Base-by-base conservation (phyloP, 2,113 vertebrate genomes). In the Istiophorus platypterus region DNA sequence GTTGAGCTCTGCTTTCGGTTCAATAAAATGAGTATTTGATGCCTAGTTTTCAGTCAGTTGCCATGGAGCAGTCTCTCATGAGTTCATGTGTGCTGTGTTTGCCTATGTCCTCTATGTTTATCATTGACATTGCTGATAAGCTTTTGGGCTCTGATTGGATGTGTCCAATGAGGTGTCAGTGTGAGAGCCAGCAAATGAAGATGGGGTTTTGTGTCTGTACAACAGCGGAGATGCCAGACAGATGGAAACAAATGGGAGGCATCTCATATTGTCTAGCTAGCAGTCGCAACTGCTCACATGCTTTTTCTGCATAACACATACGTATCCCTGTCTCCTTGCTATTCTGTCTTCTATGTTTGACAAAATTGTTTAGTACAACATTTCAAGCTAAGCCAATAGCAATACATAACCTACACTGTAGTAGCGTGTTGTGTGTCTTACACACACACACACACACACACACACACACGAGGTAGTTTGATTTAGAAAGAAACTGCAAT, bases 241-340 rank as follows among this genome's bases (percentile, higher is more conserved):
- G 78, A 91, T 92, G 80, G 83, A 92, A 89, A 92, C 82, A 82
- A 92, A 94, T 92, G 81, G 72, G 71, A 83, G 83, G 54, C 27
- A 73, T 89, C 63, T 85, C 61, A 62, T 66, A 59, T 82, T 85
- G 82, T 86, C 81, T 78, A 26, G 45, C 82, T 45, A 61, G 49
- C 71, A 72, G 63, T 82, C 61, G 61, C 69, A 74, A 49, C 42
- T 12, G 0, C 51, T 66, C 59, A 13, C 26, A 24, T 47, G 47
- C 39, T 72, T 65, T 72, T 62, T 75, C 59, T 52, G 67, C 22
- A 37, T 31, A 10, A 58, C 7, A 77, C 74, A 76, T 57, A 73
- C 34, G 69, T 2, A 59, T 3, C 7, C 39, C 20, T 20, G 11
- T 61, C 37, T 65, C 49, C 34, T 57, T 62, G 45, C 58, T 49